These are phyloP conservation scores for Orycteropus afer DNA, from an alignment of 2,113 vertebrate genomes.

Conservation along the genomic window DNA sequence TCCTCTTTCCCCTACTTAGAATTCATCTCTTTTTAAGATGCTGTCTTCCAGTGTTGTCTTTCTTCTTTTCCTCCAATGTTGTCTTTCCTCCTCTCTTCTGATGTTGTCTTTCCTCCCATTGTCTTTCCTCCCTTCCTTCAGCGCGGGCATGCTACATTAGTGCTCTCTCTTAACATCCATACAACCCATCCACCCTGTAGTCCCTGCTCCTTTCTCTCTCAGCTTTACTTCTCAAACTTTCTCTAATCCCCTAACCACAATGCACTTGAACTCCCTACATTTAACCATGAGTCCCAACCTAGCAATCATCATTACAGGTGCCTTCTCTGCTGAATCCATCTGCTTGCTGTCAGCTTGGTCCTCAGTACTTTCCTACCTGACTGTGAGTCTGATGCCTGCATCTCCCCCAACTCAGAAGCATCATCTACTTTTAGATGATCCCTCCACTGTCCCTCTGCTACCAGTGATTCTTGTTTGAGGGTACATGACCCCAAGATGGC, in stretches of 20 bases:
- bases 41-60: neutral
- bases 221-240: neutral
- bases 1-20: neutral
- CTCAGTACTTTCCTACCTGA: neutral
- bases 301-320: neutral
- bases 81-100: neutral
- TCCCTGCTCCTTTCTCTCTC: neutral
- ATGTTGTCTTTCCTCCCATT: too few species aligned
- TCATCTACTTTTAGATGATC: neutral
- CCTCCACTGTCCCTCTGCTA: neutral
- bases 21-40: neutral
- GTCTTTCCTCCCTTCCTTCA: neutral
- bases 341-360: neutral
- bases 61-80: too few species aligned
- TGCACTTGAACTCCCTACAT: neutral
- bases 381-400: neutral
- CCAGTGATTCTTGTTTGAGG: neutral
- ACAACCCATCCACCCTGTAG: neutral
- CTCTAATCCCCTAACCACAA: neutral
- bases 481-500: neutral
- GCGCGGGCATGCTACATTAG: neutral
- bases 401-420: rapidly evolving
- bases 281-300: neutral
- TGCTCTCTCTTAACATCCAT: neutral
- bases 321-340: neutral